Base-by-base conservation (phyloP, 1,140 invertebrate genomes). In the Holotrichia oblita region DNA sequence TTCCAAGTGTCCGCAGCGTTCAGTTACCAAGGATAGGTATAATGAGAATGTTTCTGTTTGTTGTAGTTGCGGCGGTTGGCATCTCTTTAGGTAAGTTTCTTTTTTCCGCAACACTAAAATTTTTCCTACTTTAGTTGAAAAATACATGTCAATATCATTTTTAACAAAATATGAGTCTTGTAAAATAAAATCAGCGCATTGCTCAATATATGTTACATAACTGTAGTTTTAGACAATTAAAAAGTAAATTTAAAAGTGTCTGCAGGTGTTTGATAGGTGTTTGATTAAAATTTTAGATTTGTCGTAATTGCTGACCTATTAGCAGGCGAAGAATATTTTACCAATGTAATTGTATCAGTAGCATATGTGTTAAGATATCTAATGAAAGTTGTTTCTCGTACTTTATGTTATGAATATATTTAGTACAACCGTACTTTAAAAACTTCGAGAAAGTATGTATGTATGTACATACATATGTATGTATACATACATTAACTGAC, bases 11-110 rank as follows among this genome's bases (percentile, higher is more conserved):
- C 40, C 76, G 59, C 64, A 41, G 77, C 77, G 74, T 44, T 80
- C 80, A 81, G 80, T 82, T 81, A 81, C 77, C 81, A 82, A 82
- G 81, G 81, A 82, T 82, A 82, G 79, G 79, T 80, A 80, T 76
- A 77, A 81, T 82, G 81, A 81, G 79, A 81, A 64, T 79, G 79
- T 77, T 81, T 78, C 75, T 81, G 41, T 77, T 79, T 20, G 75
- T 76, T 34, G 72, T 77, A 40, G 44, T 82, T 80, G 76, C 79
- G 69, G 42, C 41, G 73, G 40, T 20, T 44, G 27, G 78, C 69
- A 55, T 79, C 42, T 79, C 78, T 59, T 40, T 73, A 61, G 79
- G 79, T 80, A 77, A 55, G 79, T 73, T 72, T 4, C 8, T 73
- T n/a, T 20, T 73, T 73, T 64, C 44, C 44, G 7, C n/a, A 48